Conservation (phyloP, 2,888 invertebrate species). For the Cosmorhoe ocellata region DNA sequence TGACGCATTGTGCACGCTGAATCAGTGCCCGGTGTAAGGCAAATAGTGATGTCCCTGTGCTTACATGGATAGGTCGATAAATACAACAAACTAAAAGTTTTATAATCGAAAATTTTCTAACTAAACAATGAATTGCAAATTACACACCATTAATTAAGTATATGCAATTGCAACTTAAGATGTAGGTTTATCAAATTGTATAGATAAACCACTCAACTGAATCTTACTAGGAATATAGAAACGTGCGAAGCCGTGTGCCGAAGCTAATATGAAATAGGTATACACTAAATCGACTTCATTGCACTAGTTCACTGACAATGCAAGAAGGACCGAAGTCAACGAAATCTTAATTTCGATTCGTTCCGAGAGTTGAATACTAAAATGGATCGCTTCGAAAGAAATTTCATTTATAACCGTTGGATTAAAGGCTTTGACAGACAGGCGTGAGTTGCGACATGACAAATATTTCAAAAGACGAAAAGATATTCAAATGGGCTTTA, state of each 20-base stretch:
- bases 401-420: conserved; percentile 10
- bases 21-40: conserved; percentile 39
- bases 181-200: too few species aligned
- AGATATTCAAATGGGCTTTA: too few species aligned
- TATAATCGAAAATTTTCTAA: too few species aligned
- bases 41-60: conserved; percentile 12
- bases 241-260: too few species aligned
- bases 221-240: too few species aligned
- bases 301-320: conserved; percentile 8
- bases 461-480: too few species aligned
- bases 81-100: too few species aligned
- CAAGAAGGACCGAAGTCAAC: conserved; percentile 10
- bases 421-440: conserved; percentile 12
- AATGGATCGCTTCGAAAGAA: conserved; percentile 19
- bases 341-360: conserved; percentile 23
- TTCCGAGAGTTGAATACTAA: conserved; percentile 21
- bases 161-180: too few species aligned
- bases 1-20: conserved; percentile 55
- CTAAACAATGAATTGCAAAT: too few species aligned
- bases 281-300: not conserved
- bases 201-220: too few species aligned
- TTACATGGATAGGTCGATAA: not conserved
- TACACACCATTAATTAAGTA: too few species aligned
- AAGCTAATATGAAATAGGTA: too few species aligned
- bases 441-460: not conserved